Conservation (phyloP, 1,140 invertebrate species). For the Aphelenchoides fujianensis region DNA sequence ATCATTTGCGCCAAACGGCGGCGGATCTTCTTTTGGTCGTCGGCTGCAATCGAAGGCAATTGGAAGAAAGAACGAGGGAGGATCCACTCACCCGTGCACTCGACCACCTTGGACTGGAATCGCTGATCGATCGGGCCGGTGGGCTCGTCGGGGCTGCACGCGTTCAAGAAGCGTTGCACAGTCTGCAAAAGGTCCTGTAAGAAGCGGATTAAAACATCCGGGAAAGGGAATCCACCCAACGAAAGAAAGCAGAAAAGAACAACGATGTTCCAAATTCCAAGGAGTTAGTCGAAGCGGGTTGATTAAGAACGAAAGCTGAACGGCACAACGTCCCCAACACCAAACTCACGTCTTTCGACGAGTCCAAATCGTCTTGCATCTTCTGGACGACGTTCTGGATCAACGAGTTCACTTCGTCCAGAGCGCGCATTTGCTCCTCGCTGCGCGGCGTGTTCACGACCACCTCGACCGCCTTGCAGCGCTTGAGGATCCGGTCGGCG, state of each 20-base stretch:
- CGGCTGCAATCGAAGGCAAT: conserved; percentile 78
- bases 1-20: conserved; percentile 70
- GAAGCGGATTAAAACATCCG: background rate
- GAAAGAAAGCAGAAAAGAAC: too few species aligned
- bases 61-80: too few species aligned
- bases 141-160: conserved; percentile 68
- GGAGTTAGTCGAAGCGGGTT: too few species aligned
- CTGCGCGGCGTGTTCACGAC: conserved; percentile 75
- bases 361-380: conserved; percentile 68
- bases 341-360: conserved; percentile 68
- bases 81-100: too few species aligned
- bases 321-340: too few species aligned
- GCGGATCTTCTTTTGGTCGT: conserved; percentile 82
- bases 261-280: too few species aligned
- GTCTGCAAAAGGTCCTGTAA: conserved; percentile 35
- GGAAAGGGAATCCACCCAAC: too few species aligned
- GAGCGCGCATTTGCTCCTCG: conserved; percentile 65
- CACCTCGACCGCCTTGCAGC: conserved; percentile 77
- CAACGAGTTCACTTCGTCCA: conserved; percentile 71
- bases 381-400: conserved; percentile 53
- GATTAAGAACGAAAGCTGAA: too few species aligned
- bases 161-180: conserved; percentile 77
- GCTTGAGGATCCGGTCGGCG: conserved; percentile 73
- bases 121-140: conserved; percentile 53
- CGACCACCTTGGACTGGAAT: conserved; percentile 77